Conservation (phyloP, 2,113 vertebrate genomes). For the Narcine bancroftii region DNA sequence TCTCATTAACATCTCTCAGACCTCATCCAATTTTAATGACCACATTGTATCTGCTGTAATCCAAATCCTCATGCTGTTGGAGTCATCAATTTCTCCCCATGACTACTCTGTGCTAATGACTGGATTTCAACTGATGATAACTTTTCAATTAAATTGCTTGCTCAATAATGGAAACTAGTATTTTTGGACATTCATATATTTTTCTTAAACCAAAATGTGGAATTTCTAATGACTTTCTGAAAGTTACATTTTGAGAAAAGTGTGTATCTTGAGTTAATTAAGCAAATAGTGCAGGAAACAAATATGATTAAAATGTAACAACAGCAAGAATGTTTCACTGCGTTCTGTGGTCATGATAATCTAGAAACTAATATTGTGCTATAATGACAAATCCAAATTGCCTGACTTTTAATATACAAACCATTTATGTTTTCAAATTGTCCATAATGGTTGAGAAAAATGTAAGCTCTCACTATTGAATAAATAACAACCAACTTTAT, state of each 20-base stretch:
- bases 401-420: neutral
- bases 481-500: conserved; percentile 27
- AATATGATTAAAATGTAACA: neutral
- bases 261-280: neutral
- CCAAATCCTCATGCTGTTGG: too few species aligned
- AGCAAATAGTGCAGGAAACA: neutral
- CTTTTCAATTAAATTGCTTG: neutral
- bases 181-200: neutral
- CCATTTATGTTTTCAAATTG: neutral
- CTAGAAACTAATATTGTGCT: neutral
- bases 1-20: neutral
- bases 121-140: neutral
- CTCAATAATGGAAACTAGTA: neutral
- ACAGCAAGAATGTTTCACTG: neutral
- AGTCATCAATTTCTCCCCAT: neutral
- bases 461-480: neutral
- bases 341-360: too few species aligned
- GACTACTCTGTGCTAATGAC: neutral
- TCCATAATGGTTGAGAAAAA: neutral
- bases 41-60: neutral
- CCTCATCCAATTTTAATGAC: neutral
- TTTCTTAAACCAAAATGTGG: neutral
- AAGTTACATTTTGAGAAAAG: neutral
- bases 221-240: neutral
- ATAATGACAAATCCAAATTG: neutral